A percentile compares a stretch with the other conserved stretches of the same genome.
Conservation (phyloP, 2,113 vertebrate genomes). For the Syrrhaptes paradoxus region DNA sequence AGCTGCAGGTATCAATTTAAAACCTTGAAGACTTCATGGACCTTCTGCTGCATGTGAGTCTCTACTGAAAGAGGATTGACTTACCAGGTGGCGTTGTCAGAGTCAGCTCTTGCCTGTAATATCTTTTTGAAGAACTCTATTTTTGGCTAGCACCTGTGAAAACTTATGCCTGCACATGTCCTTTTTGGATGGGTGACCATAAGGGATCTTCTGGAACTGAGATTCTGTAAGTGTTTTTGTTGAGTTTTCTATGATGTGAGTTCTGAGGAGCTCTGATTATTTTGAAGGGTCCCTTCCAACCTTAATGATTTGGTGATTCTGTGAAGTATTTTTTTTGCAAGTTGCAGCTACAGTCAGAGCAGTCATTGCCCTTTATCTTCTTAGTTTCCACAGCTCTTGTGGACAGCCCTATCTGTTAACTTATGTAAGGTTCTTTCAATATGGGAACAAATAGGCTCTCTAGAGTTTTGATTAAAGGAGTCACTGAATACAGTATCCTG, state of each 20-base stretch:
- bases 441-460: background rate
- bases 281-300: background rate
- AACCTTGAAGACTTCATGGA: background rate
- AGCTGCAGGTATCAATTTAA: background rate
- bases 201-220: background rate
- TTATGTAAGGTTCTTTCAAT: background rate
- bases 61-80: background rate
- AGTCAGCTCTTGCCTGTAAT: background rate
- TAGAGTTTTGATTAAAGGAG: background rate
- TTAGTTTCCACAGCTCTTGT: background rate
- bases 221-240: fast-evolving
- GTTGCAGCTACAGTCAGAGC: background rate
- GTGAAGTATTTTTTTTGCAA: background rate
- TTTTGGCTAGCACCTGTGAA: background rate
- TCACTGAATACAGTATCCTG: background rate
- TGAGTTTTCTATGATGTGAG: background rate
- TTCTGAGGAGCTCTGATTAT: background rate
- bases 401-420: background rate
- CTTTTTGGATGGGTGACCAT: background rate
- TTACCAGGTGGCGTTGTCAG: background rate
- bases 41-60: background rate
- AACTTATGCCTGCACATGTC: background rate
- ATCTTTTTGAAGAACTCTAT: background rate
- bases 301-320: background rate
- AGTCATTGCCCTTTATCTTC: background rate